Conservation (phyloP, 2,113 vertebrate species). For the Anoura caudifer region DNA sequence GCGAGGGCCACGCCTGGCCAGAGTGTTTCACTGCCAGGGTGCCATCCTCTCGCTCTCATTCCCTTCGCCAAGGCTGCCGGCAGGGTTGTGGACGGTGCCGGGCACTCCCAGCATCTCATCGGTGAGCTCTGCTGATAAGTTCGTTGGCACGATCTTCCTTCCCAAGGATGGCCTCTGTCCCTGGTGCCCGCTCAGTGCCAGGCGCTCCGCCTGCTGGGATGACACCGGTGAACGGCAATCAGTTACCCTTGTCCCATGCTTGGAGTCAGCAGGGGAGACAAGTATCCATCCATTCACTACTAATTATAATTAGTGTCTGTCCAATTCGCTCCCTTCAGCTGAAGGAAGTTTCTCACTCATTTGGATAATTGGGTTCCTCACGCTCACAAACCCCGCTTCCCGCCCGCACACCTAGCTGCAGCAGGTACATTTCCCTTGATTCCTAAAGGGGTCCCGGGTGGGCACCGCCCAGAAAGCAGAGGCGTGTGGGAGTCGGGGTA, state of each 20-base stretch:
- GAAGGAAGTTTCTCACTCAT: neutral
- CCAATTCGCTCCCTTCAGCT: neutral
- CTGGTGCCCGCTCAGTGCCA: neutral
- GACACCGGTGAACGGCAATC: neutral
- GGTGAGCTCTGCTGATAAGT: neutral
- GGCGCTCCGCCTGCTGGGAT: neutral
- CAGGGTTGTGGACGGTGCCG: neutral
- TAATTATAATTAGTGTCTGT: neutral
- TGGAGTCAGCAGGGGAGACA: neutral
- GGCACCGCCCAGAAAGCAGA: neutral
- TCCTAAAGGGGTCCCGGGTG: neutral
- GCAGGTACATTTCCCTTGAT: neutral
- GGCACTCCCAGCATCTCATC: neutral
- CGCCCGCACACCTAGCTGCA: neutral
- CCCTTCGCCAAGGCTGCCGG: neutral
- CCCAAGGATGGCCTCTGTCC: neutral
- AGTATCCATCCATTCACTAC: neutral
- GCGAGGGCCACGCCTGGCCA: neutral
- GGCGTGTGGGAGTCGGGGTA: neutral
- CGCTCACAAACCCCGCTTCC: neutral
- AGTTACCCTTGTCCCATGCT: fast-evolving
- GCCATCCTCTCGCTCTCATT: neutral
- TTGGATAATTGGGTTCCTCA: neutral
- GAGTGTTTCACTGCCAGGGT: neutral
- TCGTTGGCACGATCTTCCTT: neutral